phyloP scores from a whole-genome alignment of 1,140 invertebrate species.

The Agraylea sexmaculata region DNA sequence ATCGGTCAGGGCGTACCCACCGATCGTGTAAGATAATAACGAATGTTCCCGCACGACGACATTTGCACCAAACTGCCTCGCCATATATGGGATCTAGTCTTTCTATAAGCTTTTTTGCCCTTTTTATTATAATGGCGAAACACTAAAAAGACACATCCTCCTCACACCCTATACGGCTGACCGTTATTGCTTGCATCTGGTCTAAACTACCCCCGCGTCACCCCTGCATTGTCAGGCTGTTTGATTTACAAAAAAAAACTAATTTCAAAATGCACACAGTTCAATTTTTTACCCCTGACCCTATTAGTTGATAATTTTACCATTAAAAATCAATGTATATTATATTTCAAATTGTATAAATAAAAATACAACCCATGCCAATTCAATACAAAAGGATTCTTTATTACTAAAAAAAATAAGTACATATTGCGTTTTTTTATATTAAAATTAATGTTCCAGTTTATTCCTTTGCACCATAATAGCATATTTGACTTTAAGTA shows the following conservation, averaged over 20 bases:
- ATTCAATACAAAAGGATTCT: too few relatives aligned
- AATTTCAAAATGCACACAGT: not conserved
- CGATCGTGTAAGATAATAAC: conserved; percentile 21
- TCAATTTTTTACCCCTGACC: not conserved
- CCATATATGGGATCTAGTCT: conserved; percentile 2
- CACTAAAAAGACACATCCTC: conserved; percentile 21
- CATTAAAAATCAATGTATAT: too few relatives aligned
- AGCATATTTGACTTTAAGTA: not conserved
- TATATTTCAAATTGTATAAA: too few relatives aligned
- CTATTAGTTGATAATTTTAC: too few relatives aligned
- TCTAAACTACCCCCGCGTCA: too few relatives aligned
- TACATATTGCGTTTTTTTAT: too few relatives aligned
- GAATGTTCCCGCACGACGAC: conserved; percentile 20
- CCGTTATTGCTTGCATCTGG: conserved; percentile 22
- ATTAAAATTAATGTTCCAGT: too few relatives aligned
- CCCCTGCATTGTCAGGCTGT: not conserved
- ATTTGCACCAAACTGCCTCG: conserved; percentile 21
- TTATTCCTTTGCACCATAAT: not conserved
- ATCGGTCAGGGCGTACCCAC: not conserved
- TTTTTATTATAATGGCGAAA: conserved; percentile 23
- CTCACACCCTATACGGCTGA: conserved; percentile 12
- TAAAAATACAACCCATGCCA: too few relatives aligned
- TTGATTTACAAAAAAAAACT: not conserved
- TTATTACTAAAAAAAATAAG: too few relatives aligned
- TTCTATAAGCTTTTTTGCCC: conserved; percentile 19